Percentiles rank a stretch among this genome's conserved stretches.
Evolutionary conservation across 2,888 invertebrate genomes (phyloP).

Genomic region (Priocnemis perturbator): DNA sequence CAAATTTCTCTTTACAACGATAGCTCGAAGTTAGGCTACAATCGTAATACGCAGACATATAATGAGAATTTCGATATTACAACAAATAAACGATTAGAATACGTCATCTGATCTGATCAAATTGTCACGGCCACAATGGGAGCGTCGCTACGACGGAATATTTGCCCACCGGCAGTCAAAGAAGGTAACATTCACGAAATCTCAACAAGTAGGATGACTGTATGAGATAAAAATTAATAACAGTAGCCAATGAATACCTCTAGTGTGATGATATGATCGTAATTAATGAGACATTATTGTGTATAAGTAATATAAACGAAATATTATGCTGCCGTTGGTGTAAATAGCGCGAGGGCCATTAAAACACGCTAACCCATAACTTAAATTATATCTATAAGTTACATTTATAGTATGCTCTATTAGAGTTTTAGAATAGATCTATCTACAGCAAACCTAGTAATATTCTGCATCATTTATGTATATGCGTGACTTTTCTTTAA

Average conservation of each 20-base stretch:
- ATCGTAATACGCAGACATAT: too few relatives aligned
- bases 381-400: constrained; percentile 56
- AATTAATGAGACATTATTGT: constrained; percentile 42
- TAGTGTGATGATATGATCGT: constrained; percentile 47
- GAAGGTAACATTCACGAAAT: constrained; percentile 21
- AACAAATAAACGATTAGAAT: too few relatives aligned
- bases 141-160: neutral
- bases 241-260: constrained; percentile 34
- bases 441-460: constrained; percentile 56
- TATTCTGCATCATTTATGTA: constrained; percentile 48
- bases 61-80: too few relatives aligned
- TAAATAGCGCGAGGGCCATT: constrained; percentile 49
- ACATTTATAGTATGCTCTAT: constrained; percentile 51
- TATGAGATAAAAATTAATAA: constrained; percentile 27
- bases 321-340: constrained; percentile 57
- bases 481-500: constrained; percentile 41
- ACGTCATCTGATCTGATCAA: too few relatives aligned
- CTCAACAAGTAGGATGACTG: constrained; percentile 14
- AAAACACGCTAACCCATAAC: constrained; percentile 53
- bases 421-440: constrained; percentile 57
- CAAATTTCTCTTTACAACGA: too few relatives aligned
- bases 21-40: too few relatives aligned
- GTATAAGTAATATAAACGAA: constrained; percentile 21
- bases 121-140: too few relatives aligned
- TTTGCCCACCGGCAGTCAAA: constrained; percentile 38